phyloP scores from a whole-genome alignment of 2,797 vertebrate genomes.

The Gallinago stenura region DNA sequence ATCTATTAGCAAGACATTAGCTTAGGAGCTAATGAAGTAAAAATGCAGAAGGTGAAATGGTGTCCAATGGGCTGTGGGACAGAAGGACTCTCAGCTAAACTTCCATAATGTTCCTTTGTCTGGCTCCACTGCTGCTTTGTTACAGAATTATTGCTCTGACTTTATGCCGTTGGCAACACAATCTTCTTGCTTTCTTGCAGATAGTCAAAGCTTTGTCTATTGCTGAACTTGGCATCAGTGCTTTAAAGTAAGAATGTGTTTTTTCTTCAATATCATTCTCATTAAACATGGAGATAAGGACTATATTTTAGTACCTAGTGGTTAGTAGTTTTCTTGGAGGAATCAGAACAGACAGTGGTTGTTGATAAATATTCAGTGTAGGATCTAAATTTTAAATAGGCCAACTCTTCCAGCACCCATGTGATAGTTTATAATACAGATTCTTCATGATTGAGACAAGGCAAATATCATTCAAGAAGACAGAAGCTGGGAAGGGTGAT shows the following conservation, averaged over 20 bases:
- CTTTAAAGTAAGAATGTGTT: not conserved
- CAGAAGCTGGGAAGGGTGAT: not conserved
- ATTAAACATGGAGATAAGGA: not conserved
- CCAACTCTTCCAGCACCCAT: not conserved
- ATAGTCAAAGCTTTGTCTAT: not conserved
- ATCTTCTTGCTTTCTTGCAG: not conserved
- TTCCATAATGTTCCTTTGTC: not conserved
- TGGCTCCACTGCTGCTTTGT: not conserved
- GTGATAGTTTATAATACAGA: not conserved
- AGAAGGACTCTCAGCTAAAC: not conserved
- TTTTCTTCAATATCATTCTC: not conserved
- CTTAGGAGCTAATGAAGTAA: constrained; percentile 14
- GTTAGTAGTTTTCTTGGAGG: not conserved
- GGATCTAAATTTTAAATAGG: not conserved
- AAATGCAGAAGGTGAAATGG: not conserved
- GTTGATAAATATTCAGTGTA: not conserved
- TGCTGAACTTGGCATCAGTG: not conserved
- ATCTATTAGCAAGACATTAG: constrained; percentile 30
- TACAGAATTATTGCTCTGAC: not conserved
- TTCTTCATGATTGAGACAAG: not conserved
- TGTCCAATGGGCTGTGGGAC: not conserved
- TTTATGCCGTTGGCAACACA: not conserved
- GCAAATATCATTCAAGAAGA: not conserved
- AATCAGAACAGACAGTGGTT: not conserved
- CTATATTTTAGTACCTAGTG: not conserved